Conservation (phyloP, 2,113 vertebrate species). For the Athene cunicularia region DNA sequence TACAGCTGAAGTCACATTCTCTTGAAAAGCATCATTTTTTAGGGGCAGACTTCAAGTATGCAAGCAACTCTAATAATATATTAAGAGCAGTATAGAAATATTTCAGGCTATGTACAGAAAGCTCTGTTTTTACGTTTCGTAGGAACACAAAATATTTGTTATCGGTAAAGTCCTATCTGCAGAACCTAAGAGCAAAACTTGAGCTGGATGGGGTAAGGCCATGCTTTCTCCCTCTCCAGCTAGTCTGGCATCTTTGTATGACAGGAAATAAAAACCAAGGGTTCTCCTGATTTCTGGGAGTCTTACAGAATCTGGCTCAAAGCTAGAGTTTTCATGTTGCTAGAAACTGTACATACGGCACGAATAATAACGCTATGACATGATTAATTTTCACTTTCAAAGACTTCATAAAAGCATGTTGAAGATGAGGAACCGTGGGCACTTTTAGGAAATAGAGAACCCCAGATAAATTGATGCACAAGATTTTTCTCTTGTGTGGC, state of each 20-base stretch:
- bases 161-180: accelerated
- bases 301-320: background rate
- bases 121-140: background rate
- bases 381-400: background rate
- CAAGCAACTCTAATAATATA: background rate
- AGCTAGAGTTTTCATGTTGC: background rate
- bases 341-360: background rate
- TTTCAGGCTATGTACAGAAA: background rate
- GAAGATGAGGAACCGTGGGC: background rate
- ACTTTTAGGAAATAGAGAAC: background rate
- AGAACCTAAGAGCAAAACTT: background rate
- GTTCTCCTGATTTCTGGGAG: background rate
- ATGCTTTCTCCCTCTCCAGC: background rate
- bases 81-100: background rate
- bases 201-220: background rate
- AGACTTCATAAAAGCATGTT: background rate
- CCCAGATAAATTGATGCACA: background rate
- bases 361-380: background rate
- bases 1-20: background rate
- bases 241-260: background rate
- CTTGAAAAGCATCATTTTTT: background rate
- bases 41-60: background rate
- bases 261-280: background rate
- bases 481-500: background rate
- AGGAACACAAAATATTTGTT: background rate